Evolutionary conservation across 2,888 invertebrate genomes (phyloP).

Genomic region (Cotesia congregata): DNA sequence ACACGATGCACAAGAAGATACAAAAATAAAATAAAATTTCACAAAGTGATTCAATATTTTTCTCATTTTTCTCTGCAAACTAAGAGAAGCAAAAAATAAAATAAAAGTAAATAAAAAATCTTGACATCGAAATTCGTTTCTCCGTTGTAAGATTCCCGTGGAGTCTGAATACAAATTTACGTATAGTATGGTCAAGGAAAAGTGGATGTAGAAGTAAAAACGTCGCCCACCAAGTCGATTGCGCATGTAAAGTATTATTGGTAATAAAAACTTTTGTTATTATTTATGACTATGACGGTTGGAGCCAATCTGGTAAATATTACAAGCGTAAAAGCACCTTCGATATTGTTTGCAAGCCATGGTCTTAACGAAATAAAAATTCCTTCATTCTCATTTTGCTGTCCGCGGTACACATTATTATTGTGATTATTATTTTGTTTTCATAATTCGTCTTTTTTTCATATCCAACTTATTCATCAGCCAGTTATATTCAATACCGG

Average conservation of each 20-base stretch:
- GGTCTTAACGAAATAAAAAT: slow-evolving; percentile 22
- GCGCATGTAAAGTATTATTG: slow-evolving; percentile 57
- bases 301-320: slow-evolving; percentile 49
- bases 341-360: slow-evolving; percentile 27
- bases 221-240: slow-evolving; percentile 30
- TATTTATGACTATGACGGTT: slow-evolving; percentile 55
- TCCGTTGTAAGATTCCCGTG: slow-evolving; percentile 25
- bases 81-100: background rate
- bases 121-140: background rate
- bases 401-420: background rate
- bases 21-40: background rate
- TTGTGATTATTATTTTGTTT: background rate
- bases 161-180: slow-evolving; percentile 24
- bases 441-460: background rate
- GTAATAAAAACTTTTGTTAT: slow-evolving; percentile 57
- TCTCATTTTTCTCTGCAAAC: background rate
- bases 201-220: slow-evolving; percentile 27
- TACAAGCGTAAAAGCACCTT: slow-evolving; percentile 46
- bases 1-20: background rate
- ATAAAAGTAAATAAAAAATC: background rate
- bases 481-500: slow-evolving; percentile 34
- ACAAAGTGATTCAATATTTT: background rate
- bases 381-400: slow-evolving; percentile 3
- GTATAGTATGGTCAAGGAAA: slow-evolving; percentile 24
- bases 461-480: slow-evolving; percentile 16